Conservation (phyloP, 2,888 invertebrate genomes). For the Acronicta leporina region DNA sequence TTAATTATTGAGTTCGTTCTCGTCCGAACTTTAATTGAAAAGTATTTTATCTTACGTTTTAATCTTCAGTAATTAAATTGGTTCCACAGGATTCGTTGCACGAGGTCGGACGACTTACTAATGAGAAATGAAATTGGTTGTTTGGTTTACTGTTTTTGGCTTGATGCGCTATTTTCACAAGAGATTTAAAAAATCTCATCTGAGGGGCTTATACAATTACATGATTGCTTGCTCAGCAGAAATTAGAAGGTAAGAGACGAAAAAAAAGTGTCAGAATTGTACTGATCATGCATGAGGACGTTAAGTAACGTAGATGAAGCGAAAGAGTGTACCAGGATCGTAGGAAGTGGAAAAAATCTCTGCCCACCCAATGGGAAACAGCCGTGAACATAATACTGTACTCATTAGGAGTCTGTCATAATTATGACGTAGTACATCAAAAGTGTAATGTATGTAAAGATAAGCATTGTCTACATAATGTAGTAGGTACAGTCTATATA, state of each 20-base stretch:
- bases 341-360: no score
- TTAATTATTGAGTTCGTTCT: slow-evolving; percentile 10
- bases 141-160: slow-evolving; percentile 39
- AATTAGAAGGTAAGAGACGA: background rate
- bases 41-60: slow-evolving; percentile 44
- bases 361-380: no score
- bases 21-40: slow-evolving; percentile 41
- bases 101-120: slow-evolving; percentile 41
- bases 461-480: no score
- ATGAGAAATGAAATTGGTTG: slow-evolving; percentile 53
- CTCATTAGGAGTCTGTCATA: no score
- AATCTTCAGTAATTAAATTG: slow-evolving; percentile 54
- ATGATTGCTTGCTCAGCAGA: background rate
- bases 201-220: background rate
- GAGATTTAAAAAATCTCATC: slow-evolving; percentile 11
- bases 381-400: no score
- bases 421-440: no score
- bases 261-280: no score
- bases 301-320: no score
- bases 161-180: slow-evolving; percentile 31
- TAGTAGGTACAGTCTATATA: no score
- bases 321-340: no score
- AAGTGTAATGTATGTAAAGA: no score
- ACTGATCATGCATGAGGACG: no score
- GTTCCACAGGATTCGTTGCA: slow-evolving; percentile 35